phyloP scores from a whole-genome alignment of 2,113 vertebrate species.

The Henicopernis longicauda region DNA sequence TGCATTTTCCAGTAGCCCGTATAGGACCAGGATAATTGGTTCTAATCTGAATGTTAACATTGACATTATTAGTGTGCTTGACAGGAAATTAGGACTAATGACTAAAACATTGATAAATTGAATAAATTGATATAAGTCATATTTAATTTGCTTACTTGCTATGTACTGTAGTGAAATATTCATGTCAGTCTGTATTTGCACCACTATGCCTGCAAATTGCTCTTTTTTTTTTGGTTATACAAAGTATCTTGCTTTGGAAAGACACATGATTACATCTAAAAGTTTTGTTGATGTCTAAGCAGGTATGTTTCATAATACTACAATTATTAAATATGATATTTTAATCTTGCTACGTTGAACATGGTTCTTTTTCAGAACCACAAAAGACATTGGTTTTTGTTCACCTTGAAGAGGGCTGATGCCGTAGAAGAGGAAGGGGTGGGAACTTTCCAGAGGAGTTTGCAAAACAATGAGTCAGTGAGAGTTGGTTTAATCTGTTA shows the following conservation, averaged over 20 bases:
- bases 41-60: not conserved
- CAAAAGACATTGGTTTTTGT: not conserved
- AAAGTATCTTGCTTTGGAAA: not conserved
- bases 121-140: not conserved
- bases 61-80: not conserved
- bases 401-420: not conserved
- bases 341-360: not conserved
- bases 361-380: not conserved
- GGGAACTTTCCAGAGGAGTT: not conserved
- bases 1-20: not conserved
- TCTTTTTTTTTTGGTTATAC: not conserved
- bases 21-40: not conserved
- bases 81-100: not conserved
- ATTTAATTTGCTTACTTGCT: not conserved
- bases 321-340: not conserved
- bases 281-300: not conserved
- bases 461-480: not conserved
- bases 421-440: not conserved
- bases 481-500: not conserved
- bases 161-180: not conserved
- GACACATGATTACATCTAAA: not conserved
- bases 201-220: not conserved
- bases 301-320: not conserved
- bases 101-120: not conserved
- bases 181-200: not conserved